phyloP scores from a whole-genome alignment of 2,113 vertebrate genomes.

The Salvator merianae region DNA sequence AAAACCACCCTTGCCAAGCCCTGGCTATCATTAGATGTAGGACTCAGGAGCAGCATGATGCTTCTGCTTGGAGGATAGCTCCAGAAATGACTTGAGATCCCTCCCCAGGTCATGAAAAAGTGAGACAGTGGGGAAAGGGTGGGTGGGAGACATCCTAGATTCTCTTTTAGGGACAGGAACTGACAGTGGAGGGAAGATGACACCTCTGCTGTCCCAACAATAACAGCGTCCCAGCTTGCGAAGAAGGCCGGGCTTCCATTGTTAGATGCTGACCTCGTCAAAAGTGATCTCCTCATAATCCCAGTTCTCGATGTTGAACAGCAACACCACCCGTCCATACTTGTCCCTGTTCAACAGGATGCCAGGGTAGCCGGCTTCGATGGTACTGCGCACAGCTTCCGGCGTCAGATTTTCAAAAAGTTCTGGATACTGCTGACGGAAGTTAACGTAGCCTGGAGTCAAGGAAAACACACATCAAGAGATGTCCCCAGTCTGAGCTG shows the following conservation, averaged over 20 bases:
- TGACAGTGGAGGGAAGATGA: no score
- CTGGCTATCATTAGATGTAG: no score
- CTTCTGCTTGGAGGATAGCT: no score
- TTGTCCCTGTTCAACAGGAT: conserved; percentile 91
- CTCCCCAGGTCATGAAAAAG: no score
- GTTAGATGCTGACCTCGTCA: conserved; percentile 83
- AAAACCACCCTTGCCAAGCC: no score
- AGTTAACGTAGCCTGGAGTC: conserved; percentile 87
- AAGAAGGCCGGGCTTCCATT: neutral
- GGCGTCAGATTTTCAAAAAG: conserved; percentile 91
- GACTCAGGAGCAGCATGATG: no score
- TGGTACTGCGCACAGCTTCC: conserved; percentile 91
- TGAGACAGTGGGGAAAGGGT: no score
- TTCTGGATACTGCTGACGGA: conserved; percentile 93
- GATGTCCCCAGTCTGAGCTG: neutral
- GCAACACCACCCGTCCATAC: conserved; percentile 88
- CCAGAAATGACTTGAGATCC: no score
- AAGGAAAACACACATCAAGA: neutral
- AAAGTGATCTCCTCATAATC: conserved; percentile 97
- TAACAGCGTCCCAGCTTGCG: no score
- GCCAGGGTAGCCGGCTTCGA: conserved; percentile 93
- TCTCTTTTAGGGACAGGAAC: no score
- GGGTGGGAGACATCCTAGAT: no score
- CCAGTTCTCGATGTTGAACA: conserved; percentile 98
- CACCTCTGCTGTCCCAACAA: no score